Conservation (phyloP, 2,113 vertebrate genomes). For the Urocitellus parryii region DNA sequence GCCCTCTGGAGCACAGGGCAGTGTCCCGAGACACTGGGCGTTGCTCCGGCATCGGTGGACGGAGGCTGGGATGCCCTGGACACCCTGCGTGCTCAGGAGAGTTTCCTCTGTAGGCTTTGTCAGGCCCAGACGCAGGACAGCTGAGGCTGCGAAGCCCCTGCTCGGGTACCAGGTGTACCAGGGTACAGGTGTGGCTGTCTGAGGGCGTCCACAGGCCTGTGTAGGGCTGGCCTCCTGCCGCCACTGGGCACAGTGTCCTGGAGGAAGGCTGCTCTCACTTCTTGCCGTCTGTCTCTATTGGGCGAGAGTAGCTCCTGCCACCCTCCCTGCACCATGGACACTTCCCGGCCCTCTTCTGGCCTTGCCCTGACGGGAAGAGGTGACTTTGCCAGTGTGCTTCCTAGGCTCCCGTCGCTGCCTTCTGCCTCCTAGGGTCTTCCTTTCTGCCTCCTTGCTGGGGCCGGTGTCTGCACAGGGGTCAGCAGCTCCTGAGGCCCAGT, state of each 20-base stretch:
- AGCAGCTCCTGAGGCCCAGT: accelerated
- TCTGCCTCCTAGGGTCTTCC: accelerated
- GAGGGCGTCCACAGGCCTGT: background rate
- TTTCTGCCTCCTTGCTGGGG: background rate
- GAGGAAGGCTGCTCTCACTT: background rate
- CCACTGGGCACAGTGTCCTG: no score
- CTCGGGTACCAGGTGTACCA: no score
- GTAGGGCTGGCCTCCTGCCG: no score
- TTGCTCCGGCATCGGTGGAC: background rate
- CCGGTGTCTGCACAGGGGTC: accelerated
- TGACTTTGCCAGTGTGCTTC: background rate
- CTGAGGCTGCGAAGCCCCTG: background rate
- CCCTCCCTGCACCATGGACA: background rate
- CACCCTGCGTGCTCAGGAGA: background rate
- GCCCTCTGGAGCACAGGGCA: background rate
- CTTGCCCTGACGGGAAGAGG: no score
- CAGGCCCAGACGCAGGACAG: accelerated
- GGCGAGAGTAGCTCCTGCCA: no score
- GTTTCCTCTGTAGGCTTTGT: accelerated
- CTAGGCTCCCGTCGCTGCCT: background rate
- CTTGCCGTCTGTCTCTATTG: background rate
- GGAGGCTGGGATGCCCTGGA: background rate
- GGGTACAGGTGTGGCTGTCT: background rate
- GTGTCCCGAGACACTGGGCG: background rate
- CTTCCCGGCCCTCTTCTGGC: background rate